Evolutionary conservation across 2,888 invertebrate species (phyloP).

Genomic region (Heteropelma amictum): DNA sequence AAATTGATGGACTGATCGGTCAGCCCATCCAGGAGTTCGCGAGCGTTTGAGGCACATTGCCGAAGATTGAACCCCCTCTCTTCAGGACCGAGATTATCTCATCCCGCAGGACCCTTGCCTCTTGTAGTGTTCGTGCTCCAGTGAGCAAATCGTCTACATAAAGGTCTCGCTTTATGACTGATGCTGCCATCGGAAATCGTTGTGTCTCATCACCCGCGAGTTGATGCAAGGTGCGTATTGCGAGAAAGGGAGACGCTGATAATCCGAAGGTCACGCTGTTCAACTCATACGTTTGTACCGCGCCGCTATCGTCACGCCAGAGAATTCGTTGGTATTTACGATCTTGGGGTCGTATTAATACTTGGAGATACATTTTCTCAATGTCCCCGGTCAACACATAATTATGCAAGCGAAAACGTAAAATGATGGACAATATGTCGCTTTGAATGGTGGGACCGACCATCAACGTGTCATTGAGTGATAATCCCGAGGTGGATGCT

Average conservation of each 20-base stretch:
- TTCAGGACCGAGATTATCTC: constrained; percentile 30
- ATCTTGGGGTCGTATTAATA: constrained; percentile 55
- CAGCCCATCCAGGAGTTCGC: not conserved
- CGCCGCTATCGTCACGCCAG: constrained; percentile 56
- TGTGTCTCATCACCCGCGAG: constrained; percentile 39
- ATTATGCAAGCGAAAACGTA: constrained; percentile 57
- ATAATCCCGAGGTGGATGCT: constrained; percentile 53
- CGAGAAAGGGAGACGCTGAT: constrained; percentile 61
- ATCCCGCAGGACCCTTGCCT: constrained; percentile 29
- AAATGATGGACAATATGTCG: constrained; percentile 56
- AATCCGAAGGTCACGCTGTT: constrained; percentile 65
- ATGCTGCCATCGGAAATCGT: constrained; percentile 18
- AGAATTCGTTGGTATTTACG: constrained; percentile 64
- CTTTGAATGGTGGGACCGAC: constrained; percentile 63
- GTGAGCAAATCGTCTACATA: constrained; percentile 57
- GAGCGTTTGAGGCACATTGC: constrained; percentile 58
- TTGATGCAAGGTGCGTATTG: constrained; percentile 47
- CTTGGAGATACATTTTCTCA: constrained; percentile 67
- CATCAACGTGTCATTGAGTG: constrained; percentile 62
- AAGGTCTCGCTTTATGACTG: constrained; percentile 28
- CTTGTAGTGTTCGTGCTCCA: constrained; percentile 20
- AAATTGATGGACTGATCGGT: constrained; percentile 12
- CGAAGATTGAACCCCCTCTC: constrained; percentile 43
- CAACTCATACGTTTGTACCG: constrained; percentile 49
- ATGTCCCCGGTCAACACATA: constrained; percentile 66